Base-by-base conservation (phyloP, 2,888 invertebrate genomes). In the Linnaemya tessellans region DNA sequence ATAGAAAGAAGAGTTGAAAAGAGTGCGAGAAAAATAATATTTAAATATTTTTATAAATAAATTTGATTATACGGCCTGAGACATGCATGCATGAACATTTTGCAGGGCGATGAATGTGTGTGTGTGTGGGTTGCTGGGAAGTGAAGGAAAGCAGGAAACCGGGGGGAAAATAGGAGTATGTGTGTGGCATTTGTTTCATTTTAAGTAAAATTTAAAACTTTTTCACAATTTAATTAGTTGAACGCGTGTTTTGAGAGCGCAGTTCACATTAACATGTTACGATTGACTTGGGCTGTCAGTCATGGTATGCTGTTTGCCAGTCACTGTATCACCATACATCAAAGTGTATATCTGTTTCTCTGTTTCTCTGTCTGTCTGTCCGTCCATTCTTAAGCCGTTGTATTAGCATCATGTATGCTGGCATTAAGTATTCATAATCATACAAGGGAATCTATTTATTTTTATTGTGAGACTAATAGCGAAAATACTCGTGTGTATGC, bases 181-280 rank as follows among this genome's bases (percentile, higher is more conserved):
- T 71, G 71, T 74, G 74, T 74, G 62, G 73, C 15, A 46, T 64
- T 60, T 64, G 7, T 22, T 49, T 38, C 7, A 35, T n/a, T 51
- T 18, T 38, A 35, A 35, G 5, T 18, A 15, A 9, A 49, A 68
- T 80, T 71, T 64, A 43, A 64, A 56, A 56, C 41, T 64, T 22
- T 75, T 81, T 60, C 60, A 20, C 49, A 64, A 62, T 74, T 84
- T 84, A 84, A 84, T 84, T 84, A 81, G 62, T 78, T 68, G 15
- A 74, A 78, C 62, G 81, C 81, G 68, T 78, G 84, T 84, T 78
- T 78, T 13, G 9, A 73, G 13, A 49, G 67, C 38, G 38, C 18
- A 46, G 54, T 56, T 30, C 54, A 30, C 35, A 54, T 54, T 18
- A 10, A 46, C 9, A 65, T 58, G 64, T 13, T 62, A 25, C 56